Base-by-base conservation (phyloP, 1,140 invertebrate genomes). In the Brachionus asplanchnoidis region DNA sequence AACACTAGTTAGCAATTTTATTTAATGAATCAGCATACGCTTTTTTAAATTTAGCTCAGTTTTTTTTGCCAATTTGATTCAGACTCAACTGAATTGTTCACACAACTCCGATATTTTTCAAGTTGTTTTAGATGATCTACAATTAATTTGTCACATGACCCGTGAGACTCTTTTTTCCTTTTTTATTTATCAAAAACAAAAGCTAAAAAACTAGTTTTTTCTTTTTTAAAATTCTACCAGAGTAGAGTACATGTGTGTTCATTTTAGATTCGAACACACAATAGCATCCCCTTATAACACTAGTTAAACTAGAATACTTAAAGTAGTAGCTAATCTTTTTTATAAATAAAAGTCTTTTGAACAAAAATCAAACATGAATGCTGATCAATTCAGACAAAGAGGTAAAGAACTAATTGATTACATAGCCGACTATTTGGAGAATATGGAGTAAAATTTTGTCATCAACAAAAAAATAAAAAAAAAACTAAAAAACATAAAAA, bases 401-500 rank as follows among this genome's bases (percentile, higher is more conserved):
- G 97, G 97, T 12, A 95, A 95, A 89, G 95, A 98, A 89, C 97
- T 98, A 95, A 94, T 99, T 23, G 97, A 99, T 88, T 99, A 97
- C 89, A 98, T 99, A 85, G 96, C 95, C 88, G 93, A 95, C 84
- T 99, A 99, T 89, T 92, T 97, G 92, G 95, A 94, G 84, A 96
- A 94, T 42, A 93, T 99, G 79, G 23, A 60, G 84, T 84, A 44
- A 68, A 75, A 11, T n/a, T 11, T 17, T n/a, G n/a, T 2, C 32
- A 36, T 36, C 32, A 36, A 36, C 32, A 0, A 56, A 28, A 23
- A 32, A n/a, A 36, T 8, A 14, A 9, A 83, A 53, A 23, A 7
- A 56, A 56, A 32, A n/a, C 20, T 8, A 14, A 9, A 83, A 53
- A 23, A 7, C 28, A 56, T 9, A 17, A 65, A 28, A 28, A 20